phyloP scores from a whole-genome alignment of 2,113 vertebrate genomes.

The Rhegmatorhina hoffmannsi region DNA sequence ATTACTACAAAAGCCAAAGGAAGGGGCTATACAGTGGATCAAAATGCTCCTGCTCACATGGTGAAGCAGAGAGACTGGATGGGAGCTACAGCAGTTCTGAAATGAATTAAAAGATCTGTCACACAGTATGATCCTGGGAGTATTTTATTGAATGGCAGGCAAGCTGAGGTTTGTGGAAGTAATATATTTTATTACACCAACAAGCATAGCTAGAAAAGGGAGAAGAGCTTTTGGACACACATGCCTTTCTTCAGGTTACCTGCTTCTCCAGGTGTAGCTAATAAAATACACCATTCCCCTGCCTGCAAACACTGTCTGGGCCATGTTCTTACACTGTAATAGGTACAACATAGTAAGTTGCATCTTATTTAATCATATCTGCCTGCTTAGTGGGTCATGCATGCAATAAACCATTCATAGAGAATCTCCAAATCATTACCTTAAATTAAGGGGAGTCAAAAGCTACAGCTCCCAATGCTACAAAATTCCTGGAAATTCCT shows the following conservation, averaged over 20 bases:
- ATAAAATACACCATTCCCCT: not conserved
- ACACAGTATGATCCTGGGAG: not conserved
- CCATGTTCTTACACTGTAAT: not conserved
- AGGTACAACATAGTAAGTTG: not conserved
- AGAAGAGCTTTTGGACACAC: not conserved
- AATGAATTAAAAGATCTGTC: conserved; percentile 25
- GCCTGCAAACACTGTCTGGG: not conserved
- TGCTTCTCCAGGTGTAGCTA: not conserved
- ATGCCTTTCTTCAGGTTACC: not conserved
- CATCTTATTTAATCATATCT: not conserved
- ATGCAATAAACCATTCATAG: not conserved
- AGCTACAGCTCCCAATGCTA: not conserved
- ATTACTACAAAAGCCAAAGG: not conserved
- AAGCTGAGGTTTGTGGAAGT: not conserved
- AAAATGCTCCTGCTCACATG: not conserved
- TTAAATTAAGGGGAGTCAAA: not conserved
- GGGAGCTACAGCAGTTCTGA: not conserved
- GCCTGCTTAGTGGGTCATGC: not conserved
- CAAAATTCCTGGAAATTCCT: not conserved
- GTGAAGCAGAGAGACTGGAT: not conserved
- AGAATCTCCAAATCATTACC: not conserved
- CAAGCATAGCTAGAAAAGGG: not conserved
- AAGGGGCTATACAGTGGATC: not conserved
- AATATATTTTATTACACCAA: not conserved
- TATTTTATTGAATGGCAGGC: conserved; percentile 2